Evolutionary conservation across 2,113 vertebrate species (phyloP).

Genomic region (Sinocyclocheilus anophthalmus): DNA sequence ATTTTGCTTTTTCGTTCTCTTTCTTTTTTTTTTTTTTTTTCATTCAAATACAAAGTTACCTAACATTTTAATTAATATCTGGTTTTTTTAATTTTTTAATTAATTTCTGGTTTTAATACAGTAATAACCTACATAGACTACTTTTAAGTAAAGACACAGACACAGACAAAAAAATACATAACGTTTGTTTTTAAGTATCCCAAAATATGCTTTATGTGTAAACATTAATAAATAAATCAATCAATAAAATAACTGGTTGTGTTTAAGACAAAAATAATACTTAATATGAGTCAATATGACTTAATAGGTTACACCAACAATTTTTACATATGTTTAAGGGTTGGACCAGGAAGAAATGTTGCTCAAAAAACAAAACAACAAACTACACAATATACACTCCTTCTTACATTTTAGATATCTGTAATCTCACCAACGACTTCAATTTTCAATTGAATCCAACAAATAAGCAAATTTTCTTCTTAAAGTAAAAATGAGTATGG

Average conservation of each 20-base stretch:
- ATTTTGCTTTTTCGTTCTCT: too few relatives aligned
- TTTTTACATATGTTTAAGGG: background rate
- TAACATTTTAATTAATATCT: too few relatives aligned
- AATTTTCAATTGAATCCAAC: too few relatives aligned
- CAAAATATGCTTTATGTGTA: background rate
- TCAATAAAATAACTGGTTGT: background rate
- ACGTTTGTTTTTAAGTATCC: background rate
- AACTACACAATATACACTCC: background rate
- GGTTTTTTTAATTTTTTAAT: too few relatives aligned
- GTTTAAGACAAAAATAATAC: background rate
- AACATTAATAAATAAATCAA: background rate
- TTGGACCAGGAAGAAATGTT: background rate
- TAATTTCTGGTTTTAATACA: too few relatives aligned
- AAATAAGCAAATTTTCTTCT: too few relatives aligned
- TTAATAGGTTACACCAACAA: background rate
- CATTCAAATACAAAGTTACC: too few relatives aligned
- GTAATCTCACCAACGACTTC: background rate
- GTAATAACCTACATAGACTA: too few relatives aligned
- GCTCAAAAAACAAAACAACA: too few relatives aligned
- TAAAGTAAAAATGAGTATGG: too few relatives aligned
- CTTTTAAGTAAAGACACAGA: background rate
- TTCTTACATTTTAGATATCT: background rate
- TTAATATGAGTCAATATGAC: background rate
- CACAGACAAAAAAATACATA: too few relatives aligned
- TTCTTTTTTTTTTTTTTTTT: too few relatives aligned